Base-by-base conservation (phyloP, 1,140 invertebrate genomes). In the Goniozus legneri region DNA sequence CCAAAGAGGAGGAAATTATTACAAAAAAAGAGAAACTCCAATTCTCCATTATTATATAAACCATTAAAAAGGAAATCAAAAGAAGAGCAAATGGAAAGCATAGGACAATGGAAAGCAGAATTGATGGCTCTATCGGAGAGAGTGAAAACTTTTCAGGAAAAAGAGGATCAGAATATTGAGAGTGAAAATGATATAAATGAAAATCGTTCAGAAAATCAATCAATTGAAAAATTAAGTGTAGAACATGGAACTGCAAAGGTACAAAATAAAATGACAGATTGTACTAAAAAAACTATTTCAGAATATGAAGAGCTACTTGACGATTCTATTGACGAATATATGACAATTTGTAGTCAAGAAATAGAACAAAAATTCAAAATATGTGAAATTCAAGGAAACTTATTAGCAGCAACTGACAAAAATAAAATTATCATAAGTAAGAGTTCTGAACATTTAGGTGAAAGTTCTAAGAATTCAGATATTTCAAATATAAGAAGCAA, bases 321-420 rank as follows among this genome's bases (percentile, higher is more conserved):
- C 44, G 67, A 69, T 43, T 69, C 66, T 1, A 52, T 67, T 12
- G 66, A 71, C 3, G 65, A 69, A 30, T 60, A 53, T 8, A 63
- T 71, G 58, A 49, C 65, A 10, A 57, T 44, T 24, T 71, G 67
- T 31, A 70, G 63, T 54, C 69, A 71, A 38, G 62, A 71, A 43
- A 47, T 70, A n/a, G 69, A 71, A 22, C 54, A 60, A 22, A 64
- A 59, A 38, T 51, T 66, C 3, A 62, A 58, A 4, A 39, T 56
- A 4, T 27, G 18, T 27, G 31, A 15, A 15, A 22, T 2, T 21
- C 45, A 44, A 24, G 33, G 1, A 7, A 39, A 18, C 22, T n/a
- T 33, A 2, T 19, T 33, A 15, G 16, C 24, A 3, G 4, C 7
- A 8, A 10, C 15, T 12, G 30, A 1, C 0, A 39, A 50, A 8